Evolutionary conservation across 2,888 invertebrate genomes (phyloP).

Genomic region (Drosophila nr. perissopoda): DNA sequence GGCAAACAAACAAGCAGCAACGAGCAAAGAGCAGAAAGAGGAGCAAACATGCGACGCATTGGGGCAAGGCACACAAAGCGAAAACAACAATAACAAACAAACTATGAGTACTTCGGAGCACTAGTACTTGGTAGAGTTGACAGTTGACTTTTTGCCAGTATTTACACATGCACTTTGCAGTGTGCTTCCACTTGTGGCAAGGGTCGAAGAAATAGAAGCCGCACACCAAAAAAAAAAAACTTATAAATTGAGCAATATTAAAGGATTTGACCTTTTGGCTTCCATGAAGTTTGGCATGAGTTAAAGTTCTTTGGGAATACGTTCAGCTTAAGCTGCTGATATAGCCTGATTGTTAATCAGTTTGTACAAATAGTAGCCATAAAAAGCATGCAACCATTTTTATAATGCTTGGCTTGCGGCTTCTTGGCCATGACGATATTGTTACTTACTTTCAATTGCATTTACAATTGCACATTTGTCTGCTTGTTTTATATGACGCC

Average conservation of each 20-base stretch:
- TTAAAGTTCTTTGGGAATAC: not conserved
- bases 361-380: not conserved
- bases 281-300: not conserved
- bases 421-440: constrained; percentile 11
- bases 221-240: constrained; percentile 14
- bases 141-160: constrained; percentile 44
- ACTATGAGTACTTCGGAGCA: constrained; percentile 23
- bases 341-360: not conserved
- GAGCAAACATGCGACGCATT: constrained; percentile 39
- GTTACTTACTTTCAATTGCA: constrained; percentile 43
- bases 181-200: constrained; percentile 15
- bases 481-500: constrained; percentile 46
- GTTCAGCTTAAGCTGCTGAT: not conserved
- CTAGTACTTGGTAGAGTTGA: constrained; percentile 35
- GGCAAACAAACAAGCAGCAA: constrained; percentile 37
- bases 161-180: constrained; percentile 40
- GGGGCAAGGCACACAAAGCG: constrained; percentile 13
- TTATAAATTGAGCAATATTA: constrained; percentile 12
- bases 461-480: constrained; percentile 54
- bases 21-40: constrained; percentile 16
- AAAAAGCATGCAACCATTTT: not conserved
- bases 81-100: constrained; percentile 32
- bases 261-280: constrained; percentile 12
- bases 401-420: constrained; percentile 3
- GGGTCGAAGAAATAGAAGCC: constrained; percentile 2